Evolutionary conservation across 2,797 vertebrate species (phyloP), one percentile per base, ranked within the genome.

Genomic region (Hafferia zeledoni): DNA sequence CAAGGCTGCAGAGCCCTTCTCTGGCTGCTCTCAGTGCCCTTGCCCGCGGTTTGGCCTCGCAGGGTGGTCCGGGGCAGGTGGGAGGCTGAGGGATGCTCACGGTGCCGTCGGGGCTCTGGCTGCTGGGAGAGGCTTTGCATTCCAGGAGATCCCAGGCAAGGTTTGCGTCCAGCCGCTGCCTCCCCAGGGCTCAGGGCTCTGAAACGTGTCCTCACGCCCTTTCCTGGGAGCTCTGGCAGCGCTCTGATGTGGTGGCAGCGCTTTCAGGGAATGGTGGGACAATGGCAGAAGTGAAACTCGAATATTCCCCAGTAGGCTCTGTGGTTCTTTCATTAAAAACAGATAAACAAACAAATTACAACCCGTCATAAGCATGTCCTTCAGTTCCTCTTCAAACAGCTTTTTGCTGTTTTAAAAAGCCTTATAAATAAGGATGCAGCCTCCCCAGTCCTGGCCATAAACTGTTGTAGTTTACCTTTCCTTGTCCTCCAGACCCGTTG

Each of bases 341-440:
- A 94, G 89, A 96, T 93, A 96, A 96, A 96, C 96, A 95, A 94
- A 95, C 95, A 94, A 96, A 91, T 96, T 83, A 30, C 85, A 93
- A 91, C 90, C 72, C 65, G 59, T 96, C 96, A 67, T 46, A 30
- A 88, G 83, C 70, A 5, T 50, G 80, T 74, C 91, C 91, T 93
- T 76, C 57, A 25, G 80, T 83, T 91, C 76, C 69, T 94, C 92
- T 88, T 93, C 94, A 90, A 86, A 89, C 79, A 71, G 76, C 68
- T 87, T 89, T 92, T 68, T 69, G 35, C 57, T 86, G 82, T 67
- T 86, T 93, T 79, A 72, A 70, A 77, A 90, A 88, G 77, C 77
- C 43, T 86, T 79, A 64, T 79, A 60, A 92, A 59, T 91, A 86
- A 95, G 89, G 83, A 90, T 65, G 49, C 30, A 72, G 79, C 72